A percentile compares a stretch with the other conserved stretches of the same genome.
These are phyloP conservation scores for Syrrhaptes paradoxus DNA, from an alignment of 2,113 vertebrate genomes.

Conservation along the genomic window DNA sequence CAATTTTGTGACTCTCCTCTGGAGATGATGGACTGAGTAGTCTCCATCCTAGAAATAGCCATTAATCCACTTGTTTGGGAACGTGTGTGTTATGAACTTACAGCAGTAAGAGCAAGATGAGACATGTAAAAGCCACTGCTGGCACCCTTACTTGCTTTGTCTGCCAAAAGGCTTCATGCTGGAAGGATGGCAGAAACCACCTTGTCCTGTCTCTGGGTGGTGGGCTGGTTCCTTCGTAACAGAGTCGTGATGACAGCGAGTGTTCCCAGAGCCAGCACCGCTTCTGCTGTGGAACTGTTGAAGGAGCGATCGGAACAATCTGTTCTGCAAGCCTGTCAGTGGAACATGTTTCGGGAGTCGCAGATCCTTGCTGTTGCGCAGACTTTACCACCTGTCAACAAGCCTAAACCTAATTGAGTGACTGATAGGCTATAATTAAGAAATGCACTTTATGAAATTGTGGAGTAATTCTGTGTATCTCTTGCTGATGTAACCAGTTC, in stretches of 20 bases:
- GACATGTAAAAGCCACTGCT: not conserved
- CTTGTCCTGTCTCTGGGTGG: not conserved
- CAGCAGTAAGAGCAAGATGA: not conserved
- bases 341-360: not conserved
- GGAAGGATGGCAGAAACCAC: constrained; percentile 26
- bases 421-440: not conserved
- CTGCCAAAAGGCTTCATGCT: not conserved
- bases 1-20: not conserved
- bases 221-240: not conserved
- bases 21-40: not conserved
- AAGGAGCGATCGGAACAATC: not conserved
- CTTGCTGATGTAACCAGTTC: not conserved
- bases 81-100: not conserved
- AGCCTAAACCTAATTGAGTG: not conserved
- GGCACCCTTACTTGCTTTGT: not conserved
- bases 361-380: not conserved
- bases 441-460: not conserved
- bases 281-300: not conserved
- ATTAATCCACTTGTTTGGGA: not conserved
- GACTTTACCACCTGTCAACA: not conserved
- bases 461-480: not conserved
- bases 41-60: not conserved
- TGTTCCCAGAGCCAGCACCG: not conserved
- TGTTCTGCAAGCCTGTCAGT: not conserved
- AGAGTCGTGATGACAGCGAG: not conserved